Percentiles rank a stretch among this genome's conserved stretches.
phyloP scores from a whole-genome alignment of 2,888 invertebrate genomes.

The Lepidocyrtinus sp. region DNA sequence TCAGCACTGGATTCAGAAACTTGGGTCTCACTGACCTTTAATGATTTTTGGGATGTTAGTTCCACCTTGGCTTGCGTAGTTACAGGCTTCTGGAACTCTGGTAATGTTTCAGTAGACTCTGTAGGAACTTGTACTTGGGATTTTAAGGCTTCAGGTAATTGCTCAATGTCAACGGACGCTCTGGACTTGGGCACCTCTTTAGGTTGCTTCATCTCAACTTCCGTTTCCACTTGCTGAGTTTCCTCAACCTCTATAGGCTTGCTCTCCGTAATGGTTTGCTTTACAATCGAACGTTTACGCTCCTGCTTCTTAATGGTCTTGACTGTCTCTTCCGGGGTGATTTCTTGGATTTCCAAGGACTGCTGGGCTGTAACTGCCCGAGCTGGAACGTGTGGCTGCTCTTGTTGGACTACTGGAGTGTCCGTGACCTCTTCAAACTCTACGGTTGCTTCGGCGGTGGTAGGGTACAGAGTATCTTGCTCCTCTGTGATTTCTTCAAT shows the following conservation, averaged over 20 bases:
- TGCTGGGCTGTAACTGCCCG: constrained; percentile 9
- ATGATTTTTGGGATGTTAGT: neutral
- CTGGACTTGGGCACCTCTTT: neutral
- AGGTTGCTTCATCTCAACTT: neutral
- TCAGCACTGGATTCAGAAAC: constrained; percentile 72
- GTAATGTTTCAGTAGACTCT: neutral
- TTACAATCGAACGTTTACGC: neutral
- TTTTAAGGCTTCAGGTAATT: no score
- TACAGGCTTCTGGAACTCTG: neutral
- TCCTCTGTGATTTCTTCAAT: constrained; percentile 46
- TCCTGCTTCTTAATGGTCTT: neutral
- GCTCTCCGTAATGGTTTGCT: constrained; percentile 7
- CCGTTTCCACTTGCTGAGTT: constrained; percentile 15
- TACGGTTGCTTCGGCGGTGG: neutral
- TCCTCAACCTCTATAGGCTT: constrained; percentile 19
- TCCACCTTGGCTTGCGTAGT: neutral
- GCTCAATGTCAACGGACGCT: no score
- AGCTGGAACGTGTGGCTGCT: neutral
- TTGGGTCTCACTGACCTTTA: constrained; percentile 26
- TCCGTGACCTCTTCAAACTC: constrained; percentile 33
- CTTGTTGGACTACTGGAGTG: neutral
- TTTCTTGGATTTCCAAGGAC: constrained; percentile 31
- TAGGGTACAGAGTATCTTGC: neutral
- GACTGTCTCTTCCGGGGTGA: constrained; percentile 12
- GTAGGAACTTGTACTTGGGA: neutral